Base-by-base conservation (phyloP, 2,797 vertebrate genomes). In the Luscinia luscinia region DNA sequence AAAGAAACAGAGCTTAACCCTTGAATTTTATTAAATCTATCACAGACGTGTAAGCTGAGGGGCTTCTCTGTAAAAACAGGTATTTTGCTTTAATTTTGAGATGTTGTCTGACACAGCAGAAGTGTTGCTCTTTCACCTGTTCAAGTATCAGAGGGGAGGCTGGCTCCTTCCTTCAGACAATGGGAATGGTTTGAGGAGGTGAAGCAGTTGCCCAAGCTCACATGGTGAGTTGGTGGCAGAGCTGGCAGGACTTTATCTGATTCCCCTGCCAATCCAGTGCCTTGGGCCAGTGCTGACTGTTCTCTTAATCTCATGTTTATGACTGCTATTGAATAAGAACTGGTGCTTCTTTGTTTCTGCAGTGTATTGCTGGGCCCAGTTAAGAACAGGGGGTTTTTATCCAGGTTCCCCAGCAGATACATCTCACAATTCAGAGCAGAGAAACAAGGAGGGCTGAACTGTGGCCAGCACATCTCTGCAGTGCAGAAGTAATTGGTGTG, bases 1-100 rank as follows among this genome's bases (percentile, higher is more conserved):
- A 84, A 91, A 94, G 51, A 90, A 93, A 72, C 45, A 34, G 30
- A 68, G 51, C 20, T 80, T 87, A 92, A 91, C 83, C 40, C 36
- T 66, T 68, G 55, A 63, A 9, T 86, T 90, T 68, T 88, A 63
- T n/a, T 78, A 64, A 74, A 55, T 67, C 32, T 63, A 3, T 41
- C 7, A 9, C 4, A 54, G 45, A 75, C 0, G 0, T 38, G 38
- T 38, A 38, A 38, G 38, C 38, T 89, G n/a, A 57, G 86, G 84
- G 77, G 63, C 22, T 70, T 57, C 32, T 67, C 59, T 3, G 13
- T 55, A 62, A 74, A 57, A 43, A 4, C 9, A 12, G 12, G 8
- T 55, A 27, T 67, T 78, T 15, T 0, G 3, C 18, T 94, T 94
- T 75, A 32, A 61, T 80, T 91, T 66, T 52, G 77, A 57, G 57